Evolutionary conservation across 2,888 invertebrate species (phyloP).

Genomic region (Drosophila macrospina): DNA sequence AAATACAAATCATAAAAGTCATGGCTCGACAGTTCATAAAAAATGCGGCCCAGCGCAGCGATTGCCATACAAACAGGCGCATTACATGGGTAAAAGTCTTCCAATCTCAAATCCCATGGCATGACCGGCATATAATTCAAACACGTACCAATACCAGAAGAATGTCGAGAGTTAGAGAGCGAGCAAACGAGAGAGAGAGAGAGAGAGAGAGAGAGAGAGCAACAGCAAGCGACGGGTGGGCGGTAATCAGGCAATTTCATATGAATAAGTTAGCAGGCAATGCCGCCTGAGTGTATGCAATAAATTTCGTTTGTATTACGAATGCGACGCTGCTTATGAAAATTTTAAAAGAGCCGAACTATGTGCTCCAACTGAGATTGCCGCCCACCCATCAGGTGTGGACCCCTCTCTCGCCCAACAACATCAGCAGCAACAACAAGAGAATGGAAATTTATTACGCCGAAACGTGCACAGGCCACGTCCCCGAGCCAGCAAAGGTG

Average conservation of each 20-base stretch:
- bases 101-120: constrained; percentile 50
- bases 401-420: not conserved
- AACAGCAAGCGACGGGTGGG: constrained; percentile 24
- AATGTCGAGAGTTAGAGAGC: constrained; percentile 2
- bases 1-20: constrained; percentile 78
- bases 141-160: constrained; percentile 70
- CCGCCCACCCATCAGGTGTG: constrained; percentile 17
- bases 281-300: constrained; percentile 71
- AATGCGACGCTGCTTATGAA: constrained; percentile 70
- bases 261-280: constrained; percentile 77
- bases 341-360: constrained; percentile 77
- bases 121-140: constrained; percentile 78
- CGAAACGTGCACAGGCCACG: constrained; percentile 43
- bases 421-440: constrained; percentile 27
- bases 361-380: constrained; percentile 70
- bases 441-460: constrained; percentile 73
- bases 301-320: constrained; percentile 76
- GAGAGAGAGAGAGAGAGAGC: constrained; percentile 8
- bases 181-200: constrained; percentile 4
- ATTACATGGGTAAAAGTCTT: constrained; percentile 55
- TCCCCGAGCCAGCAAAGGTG: constrained; percentile 52
- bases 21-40: constrained; percentile 71
- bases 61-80: constrained; percentile 77
- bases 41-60: constrained; percentile 75
- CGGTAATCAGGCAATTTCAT: constrained; percentile 80